Conservation (phyloP, 2,797 vertebrate species). For the Perodicticus potto region DNA sequence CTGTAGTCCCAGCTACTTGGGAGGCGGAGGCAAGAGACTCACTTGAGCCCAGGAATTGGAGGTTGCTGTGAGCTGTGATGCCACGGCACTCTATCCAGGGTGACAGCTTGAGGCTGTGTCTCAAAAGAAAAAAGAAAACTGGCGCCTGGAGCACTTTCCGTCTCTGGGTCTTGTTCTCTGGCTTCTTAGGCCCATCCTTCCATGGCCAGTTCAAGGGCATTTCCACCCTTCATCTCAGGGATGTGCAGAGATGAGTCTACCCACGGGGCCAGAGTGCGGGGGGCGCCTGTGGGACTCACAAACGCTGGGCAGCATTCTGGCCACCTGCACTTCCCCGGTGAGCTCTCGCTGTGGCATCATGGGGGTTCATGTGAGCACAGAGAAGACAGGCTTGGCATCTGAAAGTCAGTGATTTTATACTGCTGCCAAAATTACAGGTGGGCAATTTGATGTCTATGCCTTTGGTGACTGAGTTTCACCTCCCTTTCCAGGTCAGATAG, state of each 20-base stretch:
- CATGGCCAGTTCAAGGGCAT: rapidly evolving
- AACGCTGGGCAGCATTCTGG: no score
- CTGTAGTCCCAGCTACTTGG: no score
- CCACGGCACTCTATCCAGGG: no score
- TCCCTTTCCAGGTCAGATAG: no score
- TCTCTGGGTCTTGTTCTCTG: neutral
- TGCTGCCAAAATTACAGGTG: neutral
- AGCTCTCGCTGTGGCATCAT: neutral
- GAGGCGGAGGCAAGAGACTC: no score
- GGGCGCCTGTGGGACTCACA: neutral
- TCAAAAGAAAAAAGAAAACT: no score
- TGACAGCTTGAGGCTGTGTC: no score
- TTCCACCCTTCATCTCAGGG: neutral
- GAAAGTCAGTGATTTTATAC: neutral
- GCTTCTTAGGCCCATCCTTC: neutral
- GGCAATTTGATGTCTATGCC: neutral
- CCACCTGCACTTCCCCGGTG: rapidly evolving
- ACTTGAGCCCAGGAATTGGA: no score
- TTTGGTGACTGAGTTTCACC: neutral
- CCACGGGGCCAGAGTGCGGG: rapidly evolving
- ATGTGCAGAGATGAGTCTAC: rapidly evolving
- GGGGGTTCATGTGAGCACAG: rapidly evolving
- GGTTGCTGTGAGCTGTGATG: no score
- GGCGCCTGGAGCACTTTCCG: neutral
- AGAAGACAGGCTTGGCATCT: rapidly evolving